phyloP scores from a whole-genome alignment of 2,888 invertebrate genomes.

The Heliconius erato region DNA sequence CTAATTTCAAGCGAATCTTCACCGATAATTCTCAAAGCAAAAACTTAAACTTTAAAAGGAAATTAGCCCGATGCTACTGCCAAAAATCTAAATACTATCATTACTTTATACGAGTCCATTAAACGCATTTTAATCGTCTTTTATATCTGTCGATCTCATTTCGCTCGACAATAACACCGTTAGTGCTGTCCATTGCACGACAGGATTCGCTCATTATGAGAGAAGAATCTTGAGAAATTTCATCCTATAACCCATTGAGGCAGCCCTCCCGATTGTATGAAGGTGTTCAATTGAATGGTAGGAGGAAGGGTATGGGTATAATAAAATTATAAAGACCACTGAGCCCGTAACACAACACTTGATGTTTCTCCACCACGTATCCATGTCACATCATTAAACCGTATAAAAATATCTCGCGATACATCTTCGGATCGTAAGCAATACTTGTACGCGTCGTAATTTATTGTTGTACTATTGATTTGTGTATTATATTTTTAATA shows the following conservation, averaged over 20 bases:
- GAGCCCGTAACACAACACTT: conserved; percentile 83
- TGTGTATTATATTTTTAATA: background rate
- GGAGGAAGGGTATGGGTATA: conserved; percentile 82
- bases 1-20: conserved; percentile 39
- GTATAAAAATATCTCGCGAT: conserved; percentile 82
- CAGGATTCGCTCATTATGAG: conserved; percentile 81
- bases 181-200: conserved; percentile 81
- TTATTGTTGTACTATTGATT: conserved; percentile 35
- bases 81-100: conserved; percentile 63
- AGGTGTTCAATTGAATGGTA: conserved; percentile 85
- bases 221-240: conserved; percentile 85
- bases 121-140: conserved; percentile 79
- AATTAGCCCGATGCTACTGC: conserved; percentile 53
- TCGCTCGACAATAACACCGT: conserved; percentile 82
- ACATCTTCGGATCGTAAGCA: conserved; percentile 79
- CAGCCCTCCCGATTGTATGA: conserved; percentile 83
- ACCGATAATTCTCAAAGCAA: conserved; percentile 44
- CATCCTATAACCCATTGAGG: conserved; percentile 84
- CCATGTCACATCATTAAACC: conserved; percentile 83
- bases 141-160: conserved; percentile 82
- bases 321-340: conserved; percentile 85
- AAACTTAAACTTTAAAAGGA: conserved; percentile 49
- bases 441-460: conserved; percentile 62
- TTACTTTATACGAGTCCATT: conserved; percentile 73
- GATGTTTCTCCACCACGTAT: conserved; percentile 84